These are phyloP conservation scores for Strigamia transsilvanica DNA, from an alignment of 2,888 invertebrate species.

Conservation along the genomic window DNA sequence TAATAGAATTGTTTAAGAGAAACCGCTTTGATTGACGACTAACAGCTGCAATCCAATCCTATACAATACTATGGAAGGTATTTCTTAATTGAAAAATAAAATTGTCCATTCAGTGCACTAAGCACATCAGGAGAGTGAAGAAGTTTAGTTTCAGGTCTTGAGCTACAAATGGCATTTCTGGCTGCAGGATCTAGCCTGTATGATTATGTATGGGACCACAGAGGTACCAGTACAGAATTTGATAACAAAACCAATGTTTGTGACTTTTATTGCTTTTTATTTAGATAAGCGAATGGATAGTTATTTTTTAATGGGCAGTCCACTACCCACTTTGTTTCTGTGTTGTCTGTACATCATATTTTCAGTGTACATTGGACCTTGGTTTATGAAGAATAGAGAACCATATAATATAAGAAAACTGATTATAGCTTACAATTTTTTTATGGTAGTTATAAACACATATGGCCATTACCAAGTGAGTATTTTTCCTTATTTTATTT, in stretches of 20 bases:
- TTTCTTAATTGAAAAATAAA: not conserved
- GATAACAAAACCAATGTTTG: not conserved
- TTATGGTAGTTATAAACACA: slow-evolving; percentile 87
- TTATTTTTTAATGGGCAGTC: slow-evolving; percentile 32
- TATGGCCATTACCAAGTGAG: slow-evolving; percentile 93
- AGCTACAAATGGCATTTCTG: not conserved
- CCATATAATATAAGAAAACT: slow-evolving; percentile 4
- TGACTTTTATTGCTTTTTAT: not conserved
- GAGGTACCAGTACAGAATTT: not conserved
- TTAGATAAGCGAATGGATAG: slow-evolving; percentile 24
- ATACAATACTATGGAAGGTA: not conserved
- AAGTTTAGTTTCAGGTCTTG: too few relatives aligned
- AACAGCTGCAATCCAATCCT: not conserved
- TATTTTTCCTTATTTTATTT: not conserved
- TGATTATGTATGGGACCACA: slow-evolving; percentile 17
- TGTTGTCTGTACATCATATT: not conserved
- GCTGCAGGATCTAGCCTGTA: not conserved
- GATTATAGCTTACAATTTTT: slow-evolving; percentile 64
- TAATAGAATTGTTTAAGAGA: not conserved
- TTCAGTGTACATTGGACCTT: slow-evolving; percentile 11
- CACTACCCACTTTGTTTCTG: not conserved
- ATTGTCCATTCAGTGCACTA: not conserved
- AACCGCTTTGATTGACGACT: not conserved
- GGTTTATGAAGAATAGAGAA: slow-evolving; percentile 23
- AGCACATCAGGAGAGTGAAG: not conserved